Evolutionary conservation across 1,140 invertebrate species (phyloP), one percentile per base, ranked within the genome.

Genomic region (Formica selysi): DNA sequence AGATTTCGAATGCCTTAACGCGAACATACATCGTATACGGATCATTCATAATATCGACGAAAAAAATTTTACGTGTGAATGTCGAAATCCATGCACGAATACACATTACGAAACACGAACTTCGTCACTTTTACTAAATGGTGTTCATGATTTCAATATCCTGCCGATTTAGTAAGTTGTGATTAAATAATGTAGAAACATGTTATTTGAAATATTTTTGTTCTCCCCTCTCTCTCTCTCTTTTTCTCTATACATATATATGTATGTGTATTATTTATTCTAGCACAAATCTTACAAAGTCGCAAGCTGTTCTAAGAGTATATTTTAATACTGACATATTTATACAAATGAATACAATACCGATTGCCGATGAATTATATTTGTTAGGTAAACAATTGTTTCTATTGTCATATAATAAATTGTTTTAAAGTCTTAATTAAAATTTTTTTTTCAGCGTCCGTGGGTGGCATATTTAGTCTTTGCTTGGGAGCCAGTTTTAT

Each of bases 401-500:
- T 62, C 4, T 48, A n/a, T 38, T 54, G 41, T 0, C 2, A 26
- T 76, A 41, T 7, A 76, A 64, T 22, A n/a, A 10, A 11, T 32
- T 44, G 1, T 13, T 64, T 65, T 29, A 78, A 76, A 19, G 6
- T 64, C 19, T 41, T 32, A 64, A 51, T 65, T 16, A 78, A 65
- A 65, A 62, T 4, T 13, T 61, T 61, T 16, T 48, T 88, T 90
- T 36, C 68, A 91, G 90, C 90, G 1, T 86, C 90, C 4, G 26
- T 91, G 7, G 90, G 90, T 3, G 90, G 90, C 29, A 88, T 91
- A 29, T 91, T 91, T 32, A 91, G 80, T 3, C 73, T 91, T 8
- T 91, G 90, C n/a, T 48, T 91, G 7, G 90, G 91, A 1, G 85
- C 84, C 41, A 91, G 91, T n/a, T 88, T 91, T 19, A 51, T 91